A percentile compares a stretch with the other conserved stretches of the same genome.
These are phyloP conservation scores for Ptyas mucosa DNA, from an alignment of 2,113 vertebrate genomes.

Conservation along the genomic window DNA sequence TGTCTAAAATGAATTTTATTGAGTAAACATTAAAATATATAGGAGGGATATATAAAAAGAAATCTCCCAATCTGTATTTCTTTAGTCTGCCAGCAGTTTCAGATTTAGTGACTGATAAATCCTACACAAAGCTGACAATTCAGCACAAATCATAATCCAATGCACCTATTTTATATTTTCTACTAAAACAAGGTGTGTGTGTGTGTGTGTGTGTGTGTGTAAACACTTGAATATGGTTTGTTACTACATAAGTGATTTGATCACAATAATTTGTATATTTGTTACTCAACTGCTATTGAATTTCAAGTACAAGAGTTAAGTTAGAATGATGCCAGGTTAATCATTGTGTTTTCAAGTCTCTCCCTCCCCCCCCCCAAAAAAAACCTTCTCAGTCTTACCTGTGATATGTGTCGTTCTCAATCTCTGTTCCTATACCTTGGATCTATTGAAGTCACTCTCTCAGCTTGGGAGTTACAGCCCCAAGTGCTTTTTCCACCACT, in stretches of 20 bases:
- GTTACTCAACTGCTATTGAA: conserved; percentile 39
- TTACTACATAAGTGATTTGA: not conserved
- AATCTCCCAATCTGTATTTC: not conserved
- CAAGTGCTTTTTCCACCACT: not conserved
- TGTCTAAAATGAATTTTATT: not conserved
- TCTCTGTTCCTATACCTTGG: not conserved
- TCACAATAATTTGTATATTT: conserved; percentile 24
- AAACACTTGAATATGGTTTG: not conserved
- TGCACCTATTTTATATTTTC: not conserved
- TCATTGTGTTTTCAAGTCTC: conserved; percentile 4
- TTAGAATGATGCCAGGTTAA: conserved; percentile 48
- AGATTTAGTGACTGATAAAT: not conserved
- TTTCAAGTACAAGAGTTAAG: conserved; percentile 10
- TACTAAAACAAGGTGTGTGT: not conserved
- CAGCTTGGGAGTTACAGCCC: not conserved
- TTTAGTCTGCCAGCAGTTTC: not conserved
- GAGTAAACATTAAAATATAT: not conserved
- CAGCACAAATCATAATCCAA: not conserved
- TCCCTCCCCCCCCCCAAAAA: not conserved
- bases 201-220: too few relatives aligned
- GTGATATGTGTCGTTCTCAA: not conserved
- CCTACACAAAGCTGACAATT: not conserved
- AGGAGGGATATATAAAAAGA: not conserved
- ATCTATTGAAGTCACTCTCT: not conserved
- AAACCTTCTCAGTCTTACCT: not conserved